phyloP scores from a whole-genome alignment of 2,888 invertebrate genomes.

The Tetragnatha montana region DNA sequence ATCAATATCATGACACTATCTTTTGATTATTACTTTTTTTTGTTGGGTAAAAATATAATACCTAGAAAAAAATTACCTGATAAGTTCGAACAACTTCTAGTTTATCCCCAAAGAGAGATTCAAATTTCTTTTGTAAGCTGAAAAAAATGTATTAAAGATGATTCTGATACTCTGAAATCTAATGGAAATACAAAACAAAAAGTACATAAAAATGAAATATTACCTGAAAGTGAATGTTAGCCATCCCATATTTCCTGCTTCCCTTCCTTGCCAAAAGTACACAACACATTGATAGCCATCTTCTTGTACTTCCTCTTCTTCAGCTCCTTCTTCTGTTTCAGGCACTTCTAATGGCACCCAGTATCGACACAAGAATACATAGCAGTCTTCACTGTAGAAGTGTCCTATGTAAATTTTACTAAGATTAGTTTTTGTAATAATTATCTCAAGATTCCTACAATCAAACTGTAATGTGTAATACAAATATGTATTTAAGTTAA shows the following conservation, averaged over 20 bases:
- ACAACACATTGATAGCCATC: conserved; percentile 94
- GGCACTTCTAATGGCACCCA: conserved; percentile 85
- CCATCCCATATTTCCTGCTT: conserved; percentile 99
- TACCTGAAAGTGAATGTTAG: conserved; percentile 96
- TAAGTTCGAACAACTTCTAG: conserved; percentile 96
- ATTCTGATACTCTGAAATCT: background rate
- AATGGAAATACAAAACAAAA: background rate
- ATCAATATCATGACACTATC: no score
- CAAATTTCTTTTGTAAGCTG: conserved; percentile 91
- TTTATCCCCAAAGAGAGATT: conserved; percentile 89
- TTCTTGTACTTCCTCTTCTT: conserved; percentile 80
- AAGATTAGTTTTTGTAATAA: background rate
- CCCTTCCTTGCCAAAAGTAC: conserved; percentile 99
- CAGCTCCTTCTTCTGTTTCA: conserved; percentile 73
- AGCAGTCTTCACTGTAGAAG: conserved; percentile 96
- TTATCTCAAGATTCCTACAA: background rate
- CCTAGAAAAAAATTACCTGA: conserved; percentile 78
- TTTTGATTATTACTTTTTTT: no score
- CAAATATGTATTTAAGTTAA: background rate
- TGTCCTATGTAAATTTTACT: conserved; percentile 78
- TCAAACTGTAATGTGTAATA: background rate
- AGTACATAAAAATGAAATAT: conserved; percentile 9
- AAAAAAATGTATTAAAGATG: background rate
- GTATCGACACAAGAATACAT: conserved; percentile 97
- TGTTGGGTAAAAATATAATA: no score